Evolutionary conservation across 2,888 invertebrate species (phyloP), one percentile per base, ranked within the genome.

Genomic region (Tanypteryx hageni): DNA sequence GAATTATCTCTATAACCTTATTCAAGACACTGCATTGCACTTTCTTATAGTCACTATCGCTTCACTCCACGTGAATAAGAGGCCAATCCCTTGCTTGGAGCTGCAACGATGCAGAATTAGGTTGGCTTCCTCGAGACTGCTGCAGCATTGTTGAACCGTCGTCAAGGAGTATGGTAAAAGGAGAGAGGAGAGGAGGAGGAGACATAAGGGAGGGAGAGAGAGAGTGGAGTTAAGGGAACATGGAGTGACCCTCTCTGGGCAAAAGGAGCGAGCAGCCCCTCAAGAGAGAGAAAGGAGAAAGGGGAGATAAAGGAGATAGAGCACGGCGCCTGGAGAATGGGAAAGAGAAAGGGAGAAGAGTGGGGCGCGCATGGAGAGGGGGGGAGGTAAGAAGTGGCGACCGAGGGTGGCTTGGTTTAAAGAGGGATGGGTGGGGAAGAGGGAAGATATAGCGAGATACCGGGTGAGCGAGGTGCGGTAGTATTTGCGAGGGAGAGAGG

Each of bases 21-120:
- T 59, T 59, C 89, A 61, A 44, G 61, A 31, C 64, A 44, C 44
- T 61, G 89, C 89, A 64, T n/a, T 89, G 89, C 89, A 89, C 89
- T 89, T 89, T 89, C 89, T 68, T 64, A 64, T n/a, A 89, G 64
- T 68, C 44, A 56, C 86, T 61, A 27, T 86, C 86, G 58, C 86
- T 18, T 13, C 59, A 31, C 61, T 61, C 64, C 64, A 31, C 64
- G 64, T 44, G 44, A 31, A 76, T 16, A 64, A 27, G 64, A 68
- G 64, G 89, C 31, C 89, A 64, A n/a, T 44, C 68, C 64, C 44
- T 56, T 59, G 22, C 44, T 27, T 14, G 16, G 61, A 61, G 89
- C 89, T 89, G 89, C 89, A 89, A 64, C 64, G 89, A 89, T 89
- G 89, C 64, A 89, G 89, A 89, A 89, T 89, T 89, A 89, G 89